phyloP scores from a whole-genome alignment of 2,888 invertebrate genomes.

The Boloria euphrosyne region DNA sequence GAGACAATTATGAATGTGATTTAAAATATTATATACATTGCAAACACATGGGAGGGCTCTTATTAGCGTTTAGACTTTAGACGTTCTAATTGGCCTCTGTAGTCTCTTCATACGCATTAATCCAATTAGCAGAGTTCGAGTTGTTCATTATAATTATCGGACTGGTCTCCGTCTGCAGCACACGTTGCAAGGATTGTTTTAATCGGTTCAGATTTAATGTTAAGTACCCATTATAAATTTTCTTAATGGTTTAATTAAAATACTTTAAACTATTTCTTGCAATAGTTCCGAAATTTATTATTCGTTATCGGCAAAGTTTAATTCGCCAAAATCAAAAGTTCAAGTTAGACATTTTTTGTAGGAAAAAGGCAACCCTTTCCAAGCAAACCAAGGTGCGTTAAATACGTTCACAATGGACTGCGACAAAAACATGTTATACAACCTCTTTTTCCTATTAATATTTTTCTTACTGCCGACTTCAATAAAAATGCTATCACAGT shows the following conservation, averaged over 20 bases:
- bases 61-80: slow-evolving; percentile 36
- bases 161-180: slow-evolving; percentile 4
- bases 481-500: too few relatives aligned
- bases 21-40: not conserved
- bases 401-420: too few relatives aligned
- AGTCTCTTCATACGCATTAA: slow-evolving; percentile 45
- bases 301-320: too few relatives aligned
- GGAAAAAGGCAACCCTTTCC: too few relatives aligned
- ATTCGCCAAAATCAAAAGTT: too few relatives aligned
- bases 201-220: slow-evolving; percentile 5
- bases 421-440: too few relatives aligned
- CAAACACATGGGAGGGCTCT: slow-evolving; percentile 24
- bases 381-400: too few relatives aligned
- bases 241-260: slow-evolving; percentile 10
- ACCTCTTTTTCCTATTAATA: too few relatives aligned
- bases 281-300: not conserved
- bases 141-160: slow-evolving; percentile 25
- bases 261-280: not conserved
- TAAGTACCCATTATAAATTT: slow-evolving; percentile 4
- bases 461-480: too few relatives aligned
- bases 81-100: slow-evolving; percentile 47
- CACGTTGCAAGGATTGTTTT: slow-evolving; percentile 8
- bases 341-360: too few relatives aligned
- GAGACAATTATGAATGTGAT: too few relatives aligned
- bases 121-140: slow-evolving; percentile 51